These are phyloP conservation scores for Pionites leucogaster DNA, from an alignment of 2,113 vertebrate species.

Conservation along the genomic window DNA sequence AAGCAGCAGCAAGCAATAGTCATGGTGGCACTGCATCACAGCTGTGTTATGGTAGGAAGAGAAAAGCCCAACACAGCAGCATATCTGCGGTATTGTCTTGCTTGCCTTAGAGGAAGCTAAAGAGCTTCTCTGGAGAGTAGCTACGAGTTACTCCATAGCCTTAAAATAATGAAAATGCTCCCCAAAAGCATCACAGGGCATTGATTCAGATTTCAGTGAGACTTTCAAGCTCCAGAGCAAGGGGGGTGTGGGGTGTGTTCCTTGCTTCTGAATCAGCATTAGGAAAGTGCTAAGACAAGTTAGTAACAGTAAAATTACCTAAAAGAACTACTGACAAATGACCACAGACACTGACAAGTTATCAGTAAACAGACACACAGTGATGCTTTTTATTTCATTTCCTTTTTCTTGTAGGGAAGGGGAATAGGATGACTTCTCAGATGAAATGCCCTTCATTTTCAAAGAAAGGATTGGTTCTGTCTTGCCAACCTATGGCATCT, in stretches of 20 bases:
- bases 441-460: not conserved
- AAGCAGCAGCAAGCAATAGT: not conserved
- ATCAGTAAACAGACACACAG: not conserved
- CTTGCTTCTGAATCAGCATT: not conserved
- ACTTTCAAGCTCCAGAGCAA: not conserved
- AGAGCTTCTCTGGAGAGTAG: not conserved
- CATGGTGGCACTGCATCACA: not conserved
- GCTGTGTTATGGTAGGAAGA: rapidly evolving
- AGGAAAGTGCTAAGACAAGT: not conserved
- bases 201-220: not conserved
- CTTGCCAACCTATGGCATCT: not conserved
- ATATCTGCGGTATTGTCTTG: not conserved
- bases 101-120: not conserved
- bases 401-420: not conserved
- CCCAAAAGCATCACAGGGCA: not conserved
- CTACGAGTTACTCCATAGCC: rapidly evolving
- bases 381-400: rapidly evolving
- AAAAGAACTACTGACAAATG: not conserved
- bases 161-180: not conserved
- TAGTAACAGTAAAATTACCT: not conserved
- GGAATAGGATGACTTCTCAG: not conserved
- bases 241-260: not conserved
- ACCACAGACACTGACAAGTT: not conserved
- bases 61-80: not conserved
- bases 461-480: not conserved